Evolutionary conservation across 2,113 vertebrate species (phyloP), one percentile per base, ranked within the genome.

Genomic region (Marcusenius ussheri): DNA sequence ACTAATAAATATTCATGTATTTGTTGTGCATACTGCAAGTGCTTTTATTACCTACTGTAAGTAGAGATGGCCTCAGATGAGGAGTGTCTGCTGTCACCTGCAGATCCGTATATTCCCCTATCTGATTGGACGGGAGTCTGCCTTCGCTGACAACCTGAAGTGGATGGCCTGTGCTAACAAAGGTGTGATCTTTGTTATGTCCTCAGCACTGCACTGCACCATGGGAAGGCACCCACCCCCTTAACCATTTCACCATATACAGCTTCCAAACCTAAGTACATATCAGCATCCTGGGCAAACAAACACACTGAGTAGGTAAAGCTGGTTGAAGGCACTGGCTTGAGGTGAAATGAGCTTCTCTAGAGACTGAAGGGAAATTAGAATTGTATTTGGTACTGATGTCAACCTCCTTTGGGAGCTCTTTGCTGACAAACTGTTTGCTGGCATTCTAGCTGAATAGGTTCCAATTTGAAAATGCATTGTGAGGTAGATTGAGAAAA

Each of bases 141-240:
- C 98, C 0, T 99, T 99, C 94, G 98, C 98, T 91, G 98, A 99
- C 95, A 99, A 99, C 92, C 95, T 99, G 89, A 99, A 99, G 94
- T 99, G 98, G 98, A 99, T 99, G 98, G 98, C 98, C 15, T 99
- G 98, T 93, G 98, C 98, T 90, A 99, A 99, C 95, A 99, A 99
- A 98, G 98, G 98, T 99, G 93, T 42, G 96, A 90, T 91, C 91
- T 83, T 51, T 90, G 90, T 90, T 87, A 27, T 74, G 50, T 83
- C 9, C 5, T 21, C 70, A 39, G 74, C 31, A n/a, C 74, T 80
- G 74, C 35, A 80, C 35, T 80, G 74, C 74, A 42, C 74, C 74
- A 80, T 80, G 17, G 15, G 35, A 90, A 92, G 90, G 83, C n/a
- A 15, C 83, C 42, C 83, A 47, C 83, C 83, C 21, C 39, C 83